phyloP scores from a whole-genome alignment of 2,113 vertebrate genomes.

The Microtus ochrogaster region DNA sequence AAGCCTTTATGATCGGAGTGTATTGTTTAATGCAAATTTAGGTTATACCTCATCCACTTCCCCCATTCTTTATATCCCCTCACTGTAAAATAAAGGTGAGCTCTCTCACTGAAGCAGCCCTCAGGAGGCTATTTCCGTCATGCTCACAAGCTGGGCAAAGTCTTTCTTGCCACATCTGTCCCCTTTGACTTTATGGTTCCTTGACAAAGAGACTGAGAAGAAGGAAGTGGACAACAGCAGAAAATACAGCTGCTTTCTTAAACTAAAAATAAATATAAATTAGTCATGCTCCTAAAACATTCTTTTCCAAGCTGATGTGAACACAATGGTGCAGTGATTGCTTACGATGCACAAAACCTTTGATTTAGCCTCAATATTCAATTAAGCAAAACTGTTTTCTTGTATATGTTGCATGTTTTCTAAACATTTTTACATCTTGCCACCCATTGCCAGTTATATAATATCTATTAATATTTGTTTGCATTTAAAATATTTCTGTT shows the following conservation, averaged over 20 bases:
- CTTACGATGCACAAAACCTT: not conserved
- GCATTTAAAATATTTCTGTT: not conserved
- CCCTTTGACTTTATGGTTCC: not conserved
- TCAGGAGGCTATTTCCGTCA: not conserved
- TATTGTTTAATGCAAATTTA: not conserved
- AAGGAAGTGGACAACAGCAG: not conserved
- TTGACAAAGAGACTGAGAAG: not conserved
- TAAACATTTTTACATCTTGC: not conserved
- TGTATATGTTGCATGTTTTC: not conserved
- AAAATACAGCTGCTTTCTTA: not conserved
- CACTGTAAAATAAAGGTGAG: not conserved
- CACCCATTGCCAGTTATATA: not conserved
- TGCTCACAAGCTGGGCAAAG: not conserved
- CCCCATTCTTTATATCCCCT: not conserved
- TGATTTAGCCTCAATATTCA: not conserved
- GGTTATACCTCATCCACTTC: not conserved
- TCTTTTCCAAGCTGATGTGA: not conserved
- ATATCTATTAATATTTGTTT: not conserved
- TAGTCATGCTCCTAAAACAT: no score
- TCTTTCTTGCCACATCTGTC: not conserved
- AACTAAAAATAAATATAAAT: not conserved
- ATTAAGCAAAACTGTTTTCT: not conserved
- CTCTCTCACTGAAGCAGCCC: not conserved
- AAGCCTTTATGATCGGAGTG: not conserved
- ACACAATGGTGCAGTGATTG: not conserved